phyloP scores from a whole-genome alignment of 2,797 vertebrate species.

The Odontamblyopus rebecca region DNA sequence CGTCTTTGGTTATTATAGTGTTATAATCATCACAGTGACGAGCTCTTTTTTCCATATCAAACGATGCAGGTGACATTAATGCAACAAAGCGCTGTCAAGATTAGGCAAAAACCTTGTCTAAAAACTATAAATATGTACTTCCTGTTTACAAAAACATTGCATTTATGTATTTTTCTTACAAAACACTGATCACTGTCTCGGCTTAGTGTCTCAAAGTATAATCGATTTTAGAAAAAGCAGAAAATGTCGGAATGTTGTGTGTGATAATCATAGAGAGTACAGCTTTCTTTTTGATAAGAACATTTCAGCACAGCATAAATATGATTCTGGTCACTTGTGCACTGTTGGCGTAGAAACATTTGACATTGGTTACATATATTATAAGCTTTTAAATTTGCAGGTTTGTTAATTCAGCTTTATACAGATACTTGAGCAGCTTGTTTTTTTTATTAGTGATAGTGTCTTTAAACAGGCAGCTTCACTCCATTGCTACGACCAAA shows the following conservation, averaged over 20 bases:
- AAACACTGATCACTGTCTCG: not conserved
- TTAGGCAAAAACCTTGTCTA: slow-evolving; percentile 15
- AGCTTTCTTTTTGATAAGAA: slow-evolving; percentile 3
- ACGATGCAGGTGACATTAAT: not conserved
- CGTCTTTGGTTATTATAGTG: slow-evolving; percentile 58
- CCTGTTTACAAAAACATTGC: slow-evolving; percentile 43
- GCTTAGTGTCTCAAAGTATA: slow-evolving; percentile 42
- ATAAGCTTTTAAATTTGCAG: slow-evolving; percentile 19
- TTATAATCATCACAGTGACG: slow-evolving; percentile 16
- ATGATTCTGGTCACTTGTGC: slow-evolving; percentile 19
- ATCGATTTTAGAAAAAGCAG: not conserved
- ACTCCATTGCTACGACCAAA: slow-evolving; percentile 79
- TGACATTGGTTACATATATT: slow-evolving; percentile 1
- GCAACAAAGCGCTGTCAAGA: slow-evolving; percentile 15
- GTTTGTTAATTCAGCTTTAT: not conserved
- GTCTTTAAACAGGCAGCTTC: slow-evolving; percentile 69
- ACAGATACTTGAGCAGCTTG: slow-evolving; percentile 37
- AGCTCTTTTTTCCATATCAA: not conserved
- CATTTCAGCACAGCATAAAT: slow-evolving; percentile 14
- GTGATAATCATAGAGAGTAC: slow-evolving; percentile 11
- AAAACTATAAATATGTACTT: slow-evolving; percentile 29
- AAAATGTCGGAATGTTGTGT: slow-evolving; percentile 14
- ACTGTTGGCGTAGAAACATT: not conserved
- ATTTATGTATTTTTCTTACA: not conserved
- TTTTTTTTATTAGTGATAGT: slow-evolving; percentile 16